phyloP scores from a whole-genome alignment of 2,888 invertebrate genomes.

The Tubiluchus corallicola region DNA sequence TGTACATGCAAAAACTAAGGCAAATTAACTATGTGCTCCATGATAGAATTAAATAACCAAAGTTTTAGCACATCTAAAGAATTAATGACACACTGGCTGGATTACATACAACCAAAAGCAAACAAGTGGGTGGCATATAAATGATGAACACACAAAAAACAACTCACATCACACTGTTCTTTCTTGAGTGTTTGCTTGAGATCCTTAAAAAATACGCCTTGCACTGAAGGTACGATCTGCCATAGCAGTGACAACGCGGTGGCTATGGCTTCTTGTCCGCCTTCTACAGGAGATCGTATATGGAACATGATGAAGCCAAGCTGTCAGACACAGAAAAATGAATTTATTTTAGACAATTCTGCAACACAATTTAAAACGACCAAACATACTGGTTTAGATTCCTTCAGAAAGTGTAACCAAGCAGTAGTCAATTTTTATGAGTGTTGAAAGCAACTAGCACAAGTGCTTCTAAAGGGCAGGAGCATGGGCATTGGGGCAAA shows the following conservation, averaged over 20 bases:
- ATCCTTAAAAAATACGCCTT: slow-evolving; percentile 98
- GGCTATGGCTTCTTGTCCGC: slow-evolving; percentile 80
- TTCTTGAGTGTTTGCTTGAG: slow-evolving; percentile 92
- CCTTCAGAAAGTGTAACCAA: too few species aligned
- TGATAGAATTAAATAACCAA: too few species aligned
- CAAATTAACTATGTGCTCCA: too few species aligned
- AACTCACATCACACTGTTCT: slow-evolving; percentile 79
- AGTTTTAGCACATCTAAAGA: too few species aligned
- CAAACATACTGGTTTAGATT: too few species aligned
- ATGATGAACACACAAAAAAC: neutral
- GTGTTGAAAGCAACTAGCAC: too few species aligned
- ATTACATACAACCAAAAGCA: neutral
- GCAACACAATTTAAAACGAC: too few species aligned
- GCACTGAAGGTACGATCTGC: slow-evolving; percentile 93
- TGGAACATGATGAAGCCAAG: slow-evolving; percentile 99
- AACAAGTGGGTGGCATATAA: neutral
- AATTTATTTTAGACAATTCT: too few species aligned
- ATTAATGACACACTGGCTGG: slow-evolving; percentile 5
- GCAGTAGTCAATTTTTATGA: too few species aligned
- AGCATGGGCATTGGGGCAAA: too few species aligned
- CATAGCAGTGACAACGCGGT: slow-evolving; percentile 84
- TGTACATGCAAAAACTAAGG: too few species aligned
- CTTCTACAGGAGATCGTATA: slow-evolving; percentile 84
- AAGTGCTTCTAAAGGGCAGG: too few species aligned
- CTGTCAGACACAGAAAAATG: slow-evolving; percentile 19